Evolutionary conservation across 2,888 invertebrate species (phyloP), one percentile per base, ranked within the genome.

Genomic region (Agriotes lineatus): DNA sequence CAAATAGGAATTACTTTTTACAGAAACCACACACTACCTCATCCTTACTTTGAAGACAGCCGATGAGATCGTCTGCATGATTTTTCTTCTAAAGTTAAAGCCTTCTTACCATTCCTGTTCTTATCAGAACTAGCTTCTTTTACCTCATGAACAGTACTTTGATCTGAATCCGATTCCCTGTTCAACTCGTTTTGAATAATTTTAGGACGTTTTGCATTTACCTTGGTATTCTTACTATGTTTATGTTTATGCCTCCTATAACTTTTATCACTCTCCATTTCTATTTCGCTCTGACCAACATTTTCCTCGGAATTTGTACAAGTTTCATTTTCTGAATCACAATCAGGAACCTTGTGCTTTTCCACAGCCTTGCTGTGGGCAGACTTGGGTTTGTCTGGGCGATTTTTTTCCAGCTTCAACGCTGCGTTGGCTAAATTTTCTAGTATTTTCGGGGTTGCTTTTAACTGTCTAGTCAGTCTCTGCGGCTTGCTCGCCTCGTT

Each of bases 361-460:
- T 70, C 72, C 19, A 48, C 54, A 20, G 14, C 37, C 39, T 62
- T 45, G 3, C 4, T 25, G 7, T 63, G 60, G 16, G 58, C 48
- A 42, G 57, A 64, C 64, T 71, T 74, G 54, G 30, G 54, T 59
- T 60, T 73, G 22, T 73, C 73, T 33, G 39, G 62, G 14, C 73
- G 74, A 39, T 58, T 73, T 63, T 76, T 78, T 44, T 76, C 79
- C 33, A 74, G 74, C 70, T 80, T 81, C 37, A 70, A 58, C 10
- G 74, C 73, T 14, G 80, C 80, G 45, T 80, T 75, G 19, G 90
- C 90, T 76, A 90, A 87, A 78, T 91, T 90, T 18, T 90, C 90
- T 19, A 91, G 82, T 48, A 90, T 87, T 81, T 91, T 91, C 5
- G 89, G 87, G 1, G 91, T 91, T 5, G 90, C 90, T 79, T 91